phyloP scores from a whole-genome alignment of 2,888 invertebrate species.

The Campoplex nolae region DNA sequence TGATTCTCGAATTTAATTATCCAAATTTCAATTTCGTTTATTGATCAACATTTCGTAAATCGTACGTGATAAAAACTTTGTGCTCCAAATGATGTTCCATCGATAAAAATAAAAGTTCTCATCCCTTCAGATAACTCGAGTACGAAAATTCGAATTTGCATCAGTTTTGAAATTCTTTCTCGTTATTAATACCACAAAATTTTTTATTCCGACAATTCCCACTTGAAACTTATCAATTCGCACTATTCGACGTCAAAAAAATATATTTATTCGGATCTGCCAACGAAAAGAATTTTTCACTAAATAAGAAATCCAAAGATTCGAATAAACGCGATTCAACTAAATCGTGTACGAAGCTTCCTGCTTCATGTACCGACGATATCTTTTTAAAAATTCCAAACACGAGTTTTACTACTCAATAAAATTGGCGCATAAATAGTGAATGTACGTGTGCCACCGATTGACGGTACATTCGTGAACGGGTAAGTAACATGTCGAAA shows the following conservation, averaged over 20 bases:
- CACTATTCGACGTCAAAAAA: no score
- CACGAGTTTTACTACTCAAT: slow-evolving; percentile 12
- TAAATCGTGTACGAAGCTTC: background rate
- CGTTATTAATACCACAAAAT: no score
- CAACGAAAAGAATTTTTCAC: background rate
- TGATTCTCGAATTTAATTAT: slow-evolving; percentile 45
- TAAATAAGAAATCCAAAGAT: background rate
- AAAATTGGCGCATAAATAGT: slow-evolving; percentile 6
- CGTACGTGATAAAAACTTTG: background rate
- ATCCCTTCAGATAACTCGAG: background rate
- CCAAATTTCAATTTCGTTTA: slow-evolving; percentile 8
- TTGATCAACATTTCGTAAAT: background rate
- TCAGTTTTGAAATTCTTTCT: no score
- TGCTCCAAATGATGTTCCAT: background rate
- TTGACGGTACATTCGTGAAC: background rate
- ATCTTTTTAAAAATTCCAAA: background rate
- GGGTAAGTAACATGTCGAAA: slow-evolving; percentile 3
- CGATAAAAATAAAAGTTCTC: background rate
- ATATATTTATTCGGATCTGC: no score
- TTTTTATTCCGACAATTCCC: no score
- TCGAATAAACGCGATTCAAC: slow-evolving; percentile 2
- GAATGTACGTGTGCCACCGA: slow-evolving; percentile 1
- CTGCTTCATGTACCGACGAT: background rate
- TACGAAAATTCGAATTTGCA: background rate
- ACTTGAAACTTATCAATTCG: no score